Evolutionary conservation across 2,797 vertebrate species (phyloP), one percentile per base, ranked within the genome.

Genomic region (Microchirus variegatus): DNA sequence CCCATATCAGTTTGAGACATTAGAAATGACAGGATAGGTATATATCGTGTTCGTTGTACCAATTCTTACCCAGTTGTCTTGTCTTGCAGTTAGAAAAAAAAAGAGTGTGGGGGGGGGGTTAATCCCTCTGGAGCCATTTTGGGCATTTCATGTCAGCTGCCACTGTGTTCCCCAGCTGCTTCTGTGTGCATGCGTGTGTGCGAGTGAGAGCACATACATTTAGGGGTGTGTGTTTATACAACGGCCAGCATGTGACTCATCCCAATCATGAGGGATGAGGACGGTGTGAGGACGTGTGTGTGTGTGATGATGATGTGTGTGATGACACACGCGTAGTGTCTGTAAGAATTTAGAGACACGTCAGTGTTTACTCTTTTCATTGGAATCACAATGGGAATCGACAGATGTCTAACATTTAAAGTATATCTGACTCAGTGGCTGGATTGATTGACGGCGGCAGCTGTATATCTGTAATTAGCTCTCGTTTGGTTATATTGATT

Each of bases 51-150:
- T 84, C 85, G 87, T 71, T 82, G 80, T 82, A 74, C 76, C 35
- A 60, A 66, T 60, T 70, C 77, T 55, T 59, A 73, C 80, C 74
- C 66, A 66, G 72, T 87, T 70, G 69, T 86, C 88, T 76, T 80
- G n/a, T 65, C 63, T 60, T 78, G 74, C 69, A 53, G 82, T 80
- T 5, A 14, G 37, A 48, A 48, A 74, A 84, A 48, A 48, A 74
- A 84, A n/a, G 10, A 2, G 2, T 18, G 9, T 15, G 75, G 78
- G 75, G 80, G 63, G 73, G 75, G 86, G 80, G 81, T 81, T 66
- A 82, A 84, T 90, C 84, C 84, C 78, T 77, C 76, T 42, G 78
- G 79, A 85, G 80, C 81, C 80, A 81, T 86, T 87, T 79, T 83
- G 79, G 75, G 71, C 62, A 84, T 79, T 89, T 89, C 85, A 85